Conservation (phyloP, 1,140 invertebrate species). For the Mactra quadrangularis region DNA sequence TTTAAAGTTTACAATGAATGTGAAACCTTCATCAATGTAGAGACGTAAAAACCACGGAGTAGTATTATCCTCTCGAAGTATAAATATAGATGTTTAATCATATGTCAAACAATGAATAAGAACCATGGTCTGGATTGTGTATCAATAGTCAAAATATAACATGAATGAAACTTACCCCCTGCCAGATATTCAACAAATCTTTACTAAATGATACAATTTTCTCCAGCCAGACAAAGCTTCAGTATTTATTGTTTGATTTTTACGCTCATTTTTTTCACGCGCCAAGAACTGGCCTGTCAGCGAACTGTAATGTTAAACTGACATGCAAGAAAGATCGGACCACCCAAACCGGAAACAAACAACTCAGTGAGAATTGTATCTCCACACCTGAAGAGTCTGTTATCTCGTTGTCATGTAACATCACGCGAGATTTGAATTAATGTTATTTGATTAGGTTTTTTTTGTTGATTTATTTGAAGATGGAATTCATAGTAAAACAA, state of each 20-base stretch:
- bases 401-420: constrained; percentile 57
- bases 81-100: constrained; percentile 30
- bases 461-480: neutral
- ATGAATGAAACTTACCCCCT: constrained; percentile 21
- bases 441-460: neutral
- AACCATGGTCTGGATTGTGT: constrained; percentile 39
- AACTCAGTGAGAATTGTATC: constrained; percentile 20
- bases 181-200: constrained; percentile 27
- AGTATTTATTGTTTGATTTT: too few relatives aligned
- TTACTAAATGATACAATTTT: too few relatives aligned
- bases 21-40: too few relatives aligned
- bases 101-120: constrained; percentile 54
- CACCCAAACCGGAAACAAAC: constrained; percentile 59
- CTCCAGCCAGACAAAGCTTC: too few relatives aligned
- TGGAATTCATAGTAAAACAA: too few relatives aligned
- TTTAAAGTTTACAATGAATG: too few relatives aligned
- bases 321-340: constrained; percentile 44
- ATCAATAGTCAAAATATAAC: constrained; percentile 54
- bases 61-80: neutral
- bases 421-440: constrained; percentile 52
- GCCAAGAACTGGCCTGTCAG: constrained; percentile 41
- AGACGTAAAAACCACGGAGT: too few relatives aligned
- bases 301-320: constrained; percentile 21
- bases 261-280: too few relatives aligned
- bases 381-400: constrained; percentile 57